A percentile compares a stretch with the other conserved stretches of the same genome.
phyloP scores from a whole-genome alignment of 2,113 vertebrate genomes.

The Willisornis vidua region DNA sequence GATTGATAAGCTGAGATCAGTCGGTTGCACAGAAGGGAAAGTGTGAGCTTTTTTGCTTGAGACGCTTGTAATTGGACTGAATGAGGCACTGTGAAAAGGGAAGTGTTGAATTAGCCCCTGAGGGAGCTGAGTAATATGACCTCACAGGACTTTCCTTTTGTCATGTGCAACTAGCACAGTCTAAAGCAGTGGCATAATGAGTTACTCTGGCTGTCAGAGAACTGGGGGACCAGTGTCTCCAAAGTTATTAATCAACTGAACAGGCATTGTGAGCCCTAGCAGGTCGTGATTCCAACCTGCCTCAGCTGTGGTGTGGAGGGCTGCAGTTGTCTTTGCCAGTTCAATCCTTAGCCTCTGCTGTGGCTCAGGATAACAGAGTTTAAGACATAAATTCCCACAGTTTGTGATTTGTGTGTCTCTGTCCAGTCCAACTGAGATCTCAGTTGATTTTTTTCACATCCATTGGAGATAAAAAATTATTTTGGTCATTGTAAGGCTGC shows the following conservation, averaged over 20 bases:
- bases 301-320: neutral
- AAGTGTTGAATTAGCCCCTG: constrained; percentile 68
- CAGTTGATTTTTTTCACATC: neutral
- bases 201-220: constrained; percentile 54
- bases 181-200: constrained; percentile 64
- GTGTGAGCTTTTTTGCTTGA: constrained; percentile 55
- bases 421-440: neutral
- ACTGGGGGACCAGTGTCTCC: constrained; percentile 46
- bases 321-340: constrained; percentile 19
- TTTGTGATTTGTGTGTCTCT: neutral
- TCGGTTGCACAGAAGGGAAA: constrained; percentile 50
- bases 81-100: constrained; percentile 63
- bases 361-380: neutral
- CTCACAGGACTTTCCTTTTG: constrained; percentile 64
- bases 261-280: constrained; percentile 23
- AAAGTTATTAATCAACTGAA: constrained; percentile 61
- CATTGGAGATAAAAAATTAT: neutral
- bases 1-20: constrained; percentile 51
- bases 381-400: neutral
- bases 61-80: constrained; percentile 49
- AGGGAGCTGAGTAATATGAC: constrained; percentile 67
- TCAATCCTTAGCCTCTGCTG: neutral
- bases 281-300: constrained; percentile 32
- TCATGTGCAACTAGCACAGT: constrained; percentile 36
- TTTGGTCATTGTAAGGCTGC: neutral